Percentiles rank a stretch among this genome's conserved stretches.
Evolutionary conservation across 2,113 vertebrate genomes (phyloP).

Genomic region (Misgurnus mizolepis): DNA sequence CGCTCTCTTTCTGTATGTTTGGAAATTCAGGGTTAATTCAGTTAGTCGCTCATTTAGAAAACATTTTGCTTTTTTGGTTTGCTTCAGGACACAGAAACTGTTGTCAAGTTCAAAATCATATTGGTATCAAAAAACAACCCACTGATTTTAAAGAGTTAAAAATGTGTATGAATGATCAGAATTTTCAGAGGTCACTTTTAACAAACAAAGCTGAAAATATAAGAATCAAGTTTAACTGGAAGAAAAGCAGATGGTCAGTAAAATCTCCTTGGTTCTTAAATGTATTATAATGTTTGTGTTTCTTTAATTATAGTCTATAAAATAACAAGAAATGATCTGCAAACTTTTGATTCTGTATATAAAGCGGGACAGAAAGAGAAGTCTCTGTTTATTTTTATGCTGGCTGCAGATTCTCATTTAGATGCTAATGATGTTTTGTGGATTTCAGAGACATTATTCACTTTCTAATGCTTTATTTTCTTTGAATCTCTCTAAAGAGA

Average conservation of each 20-base stretch:
- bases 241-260: too few relatives aligned
- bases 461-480: constrained; percentile 3
- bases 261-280: too few relatives aligned
- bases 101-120: neutral
- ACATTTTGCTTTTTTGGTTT: neutral
- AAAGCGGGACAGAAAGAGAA: too few relatives aligned
- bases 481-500: constrained; percentile 5
- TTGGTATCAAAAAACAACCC: too few relatives aligned
- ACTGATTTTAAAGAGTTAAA: neutral
- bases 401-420: neutral
- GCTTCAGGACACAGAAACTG: neutral
- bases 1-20: neutral
- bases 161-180: too few relatives aligned
- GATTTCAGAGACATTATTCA: constrained; percentile 24
- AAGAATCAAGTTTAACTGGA: too few relatives aligned
- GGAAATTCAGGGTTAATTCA: neutral
- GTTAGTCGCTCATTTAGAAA: neutral
- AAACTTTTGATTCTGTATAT: too few relatives aligned
- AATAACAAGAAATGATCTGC: too few relatives aligned
- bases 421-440: constrained; percentile 20
- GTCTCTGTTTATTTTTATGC: neutral
- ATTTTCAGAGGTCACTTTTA: too few relatives aligned
- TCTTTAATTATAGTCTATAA: too few relatives aligned
- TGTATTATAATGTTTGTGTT: too few relatives aligned
- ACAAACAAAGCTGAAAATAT: neutral